A percentile compares a stretch with the other conserved stretches of the same genome.
phyloP scores from a whole-genome alignment of 2,888 invertebrate species.

The Lasioglossum zephyrum region DNA sequence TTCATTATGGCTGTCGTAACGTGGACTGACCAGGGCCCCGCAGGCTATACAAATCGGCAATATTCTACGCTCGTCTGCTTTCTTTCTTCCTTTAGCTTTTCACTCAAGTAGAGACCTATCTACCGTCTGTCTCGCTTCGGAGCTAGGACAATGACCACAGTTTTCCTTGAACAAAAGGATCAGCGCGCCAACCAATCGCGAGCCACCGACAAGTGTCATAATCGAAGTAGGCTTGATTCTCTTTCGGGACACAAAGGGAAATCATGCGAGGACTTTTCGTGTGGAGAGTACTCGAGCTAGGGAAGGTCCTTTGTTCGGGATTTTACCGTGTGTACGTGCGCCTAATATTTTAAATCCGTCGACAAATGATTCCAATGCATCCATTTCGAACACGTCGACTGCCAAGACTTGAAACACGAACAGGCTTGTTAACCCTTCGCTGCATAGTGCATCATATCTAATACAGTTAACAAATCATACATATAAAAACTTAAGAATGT shows the following conservation, averaged over 20 bases:
- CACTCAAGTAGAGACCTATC: not conserved
- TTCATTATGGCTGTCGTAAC: conserved; percentile 42
- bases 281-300: not conserved
- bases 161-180: conserved; percentile 8
- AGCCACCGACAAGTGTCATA: conserved; percentile 3
- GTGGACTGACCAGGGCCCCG: conserved; percentile 5
- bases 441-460: too few species aligned
- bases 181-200: not conserved
- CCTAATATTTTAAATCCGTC: not conserved
- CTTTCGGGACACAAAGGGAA: not conserved
- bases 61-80: not conserved
- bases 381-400: not conserved
- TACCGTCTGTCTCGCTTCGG: not conserved
- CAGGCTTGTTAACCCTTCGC: too few species aligned
- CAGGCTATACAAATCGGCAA: not conserved
- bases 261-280: not conserved
- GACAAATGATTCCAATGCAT: not conserved
- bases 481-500: too few species aligned
- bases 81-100: not conserved
- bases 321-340: not conserved
- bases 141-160: not conserved
- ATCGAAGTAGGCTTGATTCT: not conserved
- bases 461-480: too few species aligned
- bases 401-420: too few species aligned
- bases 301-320: not conserved